phyloP scores from a whole-genome alignment of 2,113 vertebrate genomes.

The Crocuta crocuta region DNA sequence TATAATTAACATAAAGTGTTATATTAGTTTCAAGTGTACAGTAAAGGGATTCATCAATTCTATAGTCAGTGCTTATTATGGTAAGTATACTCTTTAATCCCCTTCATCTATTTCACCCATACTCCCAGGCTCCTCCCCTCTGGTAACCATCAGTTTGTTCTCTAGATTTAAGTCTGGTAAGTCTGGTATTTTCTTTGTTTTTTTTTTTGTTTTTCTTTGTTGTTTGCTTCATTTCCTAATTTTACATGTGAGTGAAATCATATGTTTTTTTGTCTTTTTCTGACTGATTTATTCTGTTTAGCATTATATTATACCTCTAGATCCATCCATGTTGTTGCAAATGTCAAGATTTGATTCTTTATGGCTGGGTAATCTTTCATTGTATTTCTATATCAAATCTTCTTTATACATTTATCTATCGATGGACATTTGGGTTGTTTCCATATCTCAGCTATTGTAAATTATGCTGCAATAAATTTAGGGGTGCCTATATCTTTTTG shows the following conservation, averaged over 20 bases:
- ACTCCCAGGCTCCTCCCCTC: neutral
- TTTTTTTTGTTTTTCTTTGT: neutral
- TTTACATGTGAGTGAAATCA: neutral
- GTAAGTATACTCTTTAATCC: neutral
- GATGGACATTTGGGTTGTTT: neutral
- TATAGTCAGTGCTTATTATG: neutral
- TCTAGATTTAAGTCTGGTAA: neutral
- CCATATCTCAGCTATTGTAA: neutral
- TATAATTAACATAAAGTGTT: neutral
- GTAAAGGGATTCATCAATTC: neutral
- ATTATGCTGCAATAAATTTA: neutral
- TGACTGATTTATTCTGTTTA: neutral
- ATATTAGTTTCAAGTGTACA: neutral
- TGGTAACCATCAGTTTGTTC: neutral
- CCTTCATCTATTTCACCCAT: neutral
- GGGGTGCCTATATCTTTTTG: neutral
- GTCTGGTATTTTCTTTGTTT: too few relatives aligned
- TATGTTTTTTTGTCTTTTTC: neutral
- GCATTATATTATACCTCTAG: neutral
- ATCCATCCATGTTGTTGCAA: neutral
- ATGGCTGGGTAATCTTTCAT: neutral
- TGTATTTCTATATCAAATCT: neutral
- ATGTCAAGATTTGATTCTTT: neutral
- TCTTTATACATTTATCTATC: neutral
- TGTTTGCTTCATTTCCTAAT: neutral